These are phyloP conservation scores for Drosophila kikkawai DNA, from an alignment of 1,140 invertebrate species.

Conservation along the genomic window DNA sequence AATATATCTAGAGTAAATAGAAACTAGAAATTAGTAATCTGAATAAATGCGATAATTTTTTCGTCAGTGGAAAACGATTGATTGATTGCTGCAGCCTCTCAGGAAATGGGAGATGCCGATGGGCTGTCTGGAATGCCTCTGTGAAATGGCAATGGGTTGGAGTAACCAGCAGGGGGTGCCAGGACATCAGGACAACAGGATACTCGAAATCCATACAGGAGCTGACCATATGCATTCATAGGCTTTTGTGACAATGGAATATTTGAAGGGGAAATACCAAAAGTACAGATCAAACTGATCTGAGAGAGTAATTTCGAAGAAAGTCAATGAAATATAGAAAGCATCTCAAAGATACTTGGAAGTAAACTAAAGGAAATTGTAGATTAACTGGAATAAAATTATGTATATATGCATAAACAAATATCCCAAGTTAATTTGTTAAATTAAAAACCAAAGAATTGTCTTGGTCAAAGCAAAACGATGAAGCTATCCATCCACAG, in stretches of 20 bases:
- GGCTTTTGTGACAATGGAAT: slow-evolving; percentile 4
- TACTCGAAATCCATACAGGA: not conserved
- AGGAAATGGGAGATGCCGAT: not conserved
- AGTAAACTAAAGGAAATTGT: not conserved
- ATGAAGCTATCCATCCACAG: not conserved
- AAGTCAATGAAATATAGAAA: too few relatives aligned
- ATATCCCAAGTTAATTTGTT: not conserved
- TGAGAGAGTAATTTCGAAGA: not conserved
- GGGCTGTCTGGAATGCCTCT: not conserved
- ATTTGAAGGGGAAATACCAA: not conserved
- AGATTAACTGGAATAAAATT: not conserved
- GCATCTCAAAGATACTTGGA: not conserved
- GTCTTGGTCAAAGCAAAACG: not conserved
- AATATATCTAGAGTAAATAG: too few relatives aligned
- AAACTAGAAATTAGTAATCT: not conserved
- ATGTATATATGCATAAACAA: not conserved
- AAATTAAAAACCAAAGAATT: not conserved
- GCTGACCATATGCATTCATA: not conserved
- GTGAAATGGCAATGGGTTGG: not conserved
- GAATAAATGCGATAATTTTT: not conserved
- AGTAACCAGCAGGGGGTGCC: not conserved
- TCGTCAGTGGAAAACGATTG: not conserved
- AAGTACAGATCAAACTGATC: too few relatives aligned
- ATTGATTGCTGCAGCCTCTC: not conserved
- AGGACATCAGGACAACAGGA: not conserved